Evolutionary conservation across 2,797 vertebrate genomes (phyloP), one percentile per base, ranked within the genome.

Genomic region (Scleropages formosus): DNA sequence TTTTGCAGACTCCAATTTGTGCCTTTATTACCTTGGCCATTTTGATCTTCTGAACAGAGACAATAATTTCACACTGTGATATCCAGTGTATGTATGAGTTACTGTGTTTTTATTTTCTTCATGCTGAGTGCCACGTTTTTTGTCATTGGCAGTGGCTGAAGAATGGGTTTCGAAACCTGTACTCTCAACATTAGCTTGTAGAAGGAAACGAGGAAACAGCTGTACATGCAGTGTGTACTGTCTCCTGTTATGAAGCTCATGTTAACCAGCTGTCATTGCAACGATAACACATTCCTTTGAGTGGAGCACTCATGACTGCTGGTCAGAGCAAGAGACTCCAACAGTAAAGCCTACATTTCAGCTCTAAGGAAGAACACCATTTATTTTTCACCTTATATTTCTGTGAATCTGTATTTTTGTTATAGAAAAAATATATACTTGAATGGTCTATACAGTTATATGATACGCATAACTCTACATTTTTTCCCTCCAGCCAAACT

Each of bases 1-100:
- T 62, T 78, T 69, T 58, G 69, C 10, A 18, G 69, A 71, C 61
- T 44, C 73, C 51, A 72, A 64, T 39, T 20, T 13, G 15, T 3
- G 4, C 58, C 12, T 65, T 67, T 53, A 61, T 66, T 79, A 65
- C 67, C 26, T 67, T 71, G 80, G 74, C 81, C 27, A 26, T 73
- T 73, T 77, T 79, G 46, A 77, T 24, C 68, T 68, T 78, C 44
- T 51, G 80, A 73, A 80, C 72, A 46, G 46, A 68, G 73, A 79
- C 78, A 67, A 71, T 68, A 26, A 74, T 77, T 71, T 58, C 44
- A 70, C 46, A 58, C 44, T 46, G 10, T 31, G 53, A 26, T 0
- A 3, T 15, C 70, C 75, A 31, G 31, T 78, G 65, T 73, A 77
- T 78, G 65, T 73, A 77, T 78, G 51, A 72, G 18, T 18, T 18